phyloP scores from a whole-genome alignment of 2,888 invertebrate genomes.

The Listrodromus nycthemerus region DNA sequence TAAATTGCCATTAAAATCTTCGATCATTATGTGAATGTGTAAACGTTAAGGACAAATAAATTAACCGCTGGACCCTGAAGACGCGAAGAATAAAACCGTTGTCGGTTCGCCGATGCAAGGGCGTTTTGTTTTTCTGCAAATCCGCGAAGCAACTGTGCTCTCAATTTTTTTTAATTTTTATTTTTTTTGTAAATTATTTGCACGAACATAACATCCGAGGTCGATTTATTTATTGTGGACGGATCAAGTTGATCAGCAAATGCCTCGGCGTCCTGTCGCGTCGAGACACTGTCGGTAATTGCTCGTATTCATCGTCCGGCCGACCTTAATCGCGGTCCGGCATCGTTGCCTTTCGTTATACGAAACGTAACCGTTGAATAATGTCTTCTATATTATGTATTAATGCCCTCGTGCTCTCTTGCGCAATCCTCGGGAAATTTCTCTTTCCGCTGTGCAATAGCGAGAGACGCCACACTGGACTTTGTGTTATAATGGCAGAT shows the following conservation, averaged over 20 bases:
- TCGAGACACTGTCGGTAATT: slow-evolving; percentile 11
- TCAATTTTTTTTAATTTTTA: background rate
- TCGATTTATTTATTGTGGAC: background rate
- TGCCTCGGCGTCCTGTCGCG: background rate
- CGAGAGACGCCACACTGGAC: slow-evolving; percentile 18
- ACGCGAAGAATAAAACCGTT: slow-evolving; percentile 40
- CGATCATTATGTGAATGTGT: background rate
- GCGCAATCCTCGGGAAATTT: slow-evolving; percentile 75
- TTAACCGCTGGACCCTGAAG: slow-evolving; percentile 38
- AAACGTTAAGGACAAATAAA: slow-evolving; percentile 5
- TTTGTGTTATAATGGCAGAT: slow-evolving; percentile 18
- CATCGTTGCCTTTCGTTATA: slow-evolving; percentile 53
- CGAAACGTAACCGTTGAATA: slow-evolving; percentile 68
- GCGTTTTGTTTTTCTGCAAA: slow-evolving; percentile 31
- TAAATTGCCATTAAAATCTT: background rate
- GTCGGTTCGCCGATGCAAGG: background rate
- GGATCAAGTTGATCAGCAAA: background rate
- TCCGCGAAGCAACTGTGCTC: background rate
- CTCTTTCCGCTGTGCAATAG: slow-evolving; percentile 76
- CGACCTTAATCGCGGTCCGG: slow-evolving; percentile 65
- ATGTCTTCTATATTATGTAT: slow-evolving; percentile 70
- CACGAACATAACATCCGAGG: no score
- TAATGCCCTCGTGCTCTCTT: slow-evolving; percentile 59
- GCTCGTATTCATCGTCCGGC: slow-evolving; percentile 21
- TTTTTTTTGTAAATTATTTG: background rate